These are phyloP conservation scores for Drosophila pruinosa DNA, from an alignment of 1,140 invertebrate genomes.

Conservation along the genomic window DNA sequence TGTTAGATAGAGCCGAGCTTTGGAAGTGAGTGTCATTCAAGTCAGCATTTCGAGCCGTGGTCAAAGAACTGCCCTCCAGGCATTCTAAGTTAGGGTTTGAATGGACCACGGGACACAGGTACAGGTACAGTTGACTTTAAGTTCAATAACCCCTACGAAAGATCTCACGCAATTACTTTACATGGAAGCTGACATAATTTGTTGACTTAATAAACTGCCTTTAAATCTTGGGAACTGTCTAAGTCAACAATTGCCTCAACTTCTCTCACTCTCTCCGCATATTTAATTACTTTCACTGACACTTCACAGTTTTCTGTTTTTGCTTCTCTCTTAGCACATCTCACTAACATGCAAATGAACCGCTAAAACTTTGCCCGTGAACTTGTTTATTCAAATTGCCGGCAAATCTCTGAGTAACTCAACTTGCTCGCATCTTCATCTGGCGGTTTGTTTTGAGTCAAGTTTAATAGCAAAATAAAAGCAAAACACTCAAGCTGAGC, in stretches of 20 bases:
- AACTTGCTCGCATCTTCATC: constrained; percentile 14
- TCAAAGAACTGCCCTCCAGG: constrained; percentile 65
- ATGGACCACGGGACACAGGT: background rate
- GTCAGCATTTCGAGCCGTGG: constrained; percentile 23
- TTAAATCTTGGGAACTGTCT: background rate
- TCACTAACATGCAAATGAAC: constrained; percentile 67
- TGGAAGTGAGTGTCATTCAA: constrained; percentile 27
- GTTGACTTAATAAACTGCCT: background rate
- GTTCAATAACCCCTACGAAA: constrained; percentile 61
- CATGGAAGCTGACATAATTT: constrained; percentile 5
- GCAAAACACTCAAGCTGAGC: constrained; percentile 17
- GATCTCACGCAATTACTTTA: constrained; percentile 1
- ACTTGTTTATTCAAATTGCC: constrained; percentile 76
- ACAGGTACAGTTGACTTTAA: background rate
- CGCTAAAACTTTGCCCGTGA: constrained; percentile 71
- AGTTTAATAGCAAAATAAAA: background rate
- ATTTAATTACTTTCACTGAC: constrained; percentile 40
- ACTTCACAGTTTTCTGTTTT: constrained; percentile 10
- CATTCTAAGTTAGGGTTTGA: background rate
- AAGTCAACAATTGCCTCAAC: background rate
- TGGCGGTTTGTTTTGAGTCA: constrained; percentile 35
- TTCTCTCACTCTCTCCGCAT: background rate
- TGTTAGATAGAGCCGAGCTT: constrained; percentile 22
- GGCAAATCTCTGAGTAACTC: constrained; percentile 33
- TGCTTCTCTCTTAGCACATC: constrained; percentile 38